Evolutionary conservation across 2,888 invertebrate species (phyloP), one percentile per base, ranked within the genome.

Genomic region (Pyrrhia umbra): DNA sequence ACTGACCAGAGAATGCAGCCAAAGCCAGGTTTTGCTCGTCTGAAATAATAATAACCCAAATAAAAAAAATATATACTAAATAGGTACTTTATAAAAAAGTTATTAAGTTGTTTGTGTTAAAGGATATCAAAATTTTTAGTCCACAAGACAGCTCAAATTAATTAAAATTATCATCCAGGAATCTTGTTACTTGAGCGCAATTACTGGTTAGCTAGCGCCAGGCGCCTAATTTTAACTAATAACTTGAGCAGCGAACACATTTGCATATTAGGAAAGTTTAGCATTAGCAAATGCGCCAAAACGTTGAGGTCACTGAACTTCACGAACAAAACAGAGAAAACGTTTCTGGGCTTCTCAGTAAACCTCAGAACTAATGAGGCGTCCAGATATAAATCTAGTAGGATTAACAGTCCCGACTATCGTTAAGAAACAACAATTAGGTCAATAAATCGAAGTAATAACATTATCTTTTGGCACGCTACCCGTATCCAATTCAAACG

Each of bases 401-500:
- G 55, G 40, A 75, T 52, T 51, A 71, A 62, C 60, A 63, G 57
- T 67, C 50, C 60, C 60, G n/a, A 5, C 60, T 21, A 60, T 64
- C 39, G 46, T 65, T 54, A 55, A 68, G 61, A 68, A 68, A 68
- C 67, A 76, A 70, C 80, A 77, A 82, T 81, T 82, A 77, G 80
- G 68, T 75, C 79, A 75, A 73, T 82, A 81, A 80, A 81, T 74
- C 80, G 69, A 69, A 70, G 66, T 74, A 80, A 80, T 81, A 76
- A 77, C 67, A 77, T 78, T 81, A 81, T 80, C 80, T 81, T 71
- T 81, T 80, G 80, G 82, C 81, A 78, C 78, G 70, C 68, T 50
- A 72, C 67, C 58, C 80, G 46, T 58, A 59, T 51, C 68, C 65
- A 69, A 68, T 70, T 55, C 65, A 45, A 65, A 61, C 67, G 67